Conservation (phyloP, 1,140 invertebrate genomes). For the Varroa destructor region DNA sequence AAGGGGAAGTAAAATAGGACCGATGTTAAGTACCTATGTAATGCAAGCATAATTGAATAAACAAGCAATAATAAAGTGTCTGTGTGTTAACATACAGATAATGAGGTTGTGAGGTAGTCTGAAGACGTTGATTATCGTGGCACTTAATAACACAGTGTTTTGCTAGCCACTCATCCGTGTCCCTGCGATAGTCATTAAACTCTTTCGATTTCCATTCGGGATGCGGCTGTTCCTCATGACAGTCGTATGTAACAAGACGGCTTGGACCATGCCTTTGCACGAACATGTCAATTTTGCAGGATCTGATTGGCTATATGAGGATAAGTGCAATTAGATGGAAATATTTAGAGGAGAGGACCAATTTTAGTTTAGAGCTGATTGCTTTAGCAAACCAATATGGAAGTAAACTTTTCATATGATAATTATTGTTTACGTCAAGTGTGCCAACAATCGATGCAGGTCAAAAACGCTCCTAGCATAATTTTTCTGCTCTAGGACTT, state of each 20-base stretch:
- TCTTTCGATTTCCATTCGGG: neutral
- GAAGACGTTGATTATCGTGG: too few relatives aligned
- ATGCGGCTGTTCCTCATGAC: neutral
- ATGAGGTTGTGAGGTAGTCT: too few relatives aligned
- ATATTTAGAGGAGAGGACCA: neutral
- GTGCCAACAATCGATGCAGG: neutral
- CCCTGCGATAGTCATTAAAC: neutral
- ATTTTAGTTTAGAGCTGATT: neutral
- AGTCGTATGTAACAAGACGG: slow-evolving; percentile 12
- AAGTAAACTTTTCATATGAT: neutral
- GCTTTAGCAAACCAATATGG: neutral
- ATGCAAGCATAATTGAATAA: too few relatives aligned
- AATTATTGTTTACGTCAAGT: neutral
- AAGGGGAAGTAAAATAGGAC: too few relatives aligned
- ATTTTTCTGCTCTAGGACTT: too few relatives aligned
- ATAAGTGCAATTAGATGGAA: neutral
- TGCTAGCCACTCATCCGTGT: too few relatives aligned
- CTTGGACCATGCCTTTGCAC: neutral
- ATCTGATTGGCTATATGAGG: slow-evolving; percentile 7
- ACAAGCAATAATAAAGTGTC: too few relatives aligned
- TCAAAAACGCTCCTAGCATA: too few relatives aligned
- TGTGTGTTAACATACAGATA: too few relatives aligned
- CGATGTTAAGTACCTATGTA: too few relatives aligned
- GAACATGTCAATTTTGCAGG: slow-evolving; percentile 11
- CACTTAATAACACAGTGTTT: too few relatives aligned